Percentiles rank a stretch among this genome's conserved stretches.
These are phyloP conservation scores for Phylloscopus trochilus DNA, from an alignment of 2,113 vertebrate genomes.

Conservation along the genomic window DNA sequence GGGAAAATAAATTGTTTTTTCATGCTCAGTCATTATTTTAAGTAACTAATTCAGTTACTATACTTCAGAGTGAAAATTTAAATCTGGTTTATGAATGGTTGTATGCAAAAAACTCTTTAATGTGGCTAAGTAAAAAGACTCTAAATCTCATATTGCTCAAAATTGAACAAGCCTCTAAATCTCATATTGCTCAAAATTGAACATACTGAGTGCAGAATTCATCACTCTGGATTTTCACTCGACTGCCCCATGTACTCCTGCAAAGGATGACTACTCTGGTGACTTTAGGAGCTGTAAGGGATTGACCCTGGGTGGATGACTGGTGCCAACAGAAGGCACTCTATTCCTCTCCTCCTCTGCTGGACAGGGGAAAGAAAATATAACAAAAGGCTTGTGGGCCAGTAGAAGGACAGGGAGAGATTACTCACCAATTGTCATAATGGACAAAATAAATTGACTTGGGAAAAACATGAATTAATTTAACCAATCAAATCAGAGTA, in stretches of 20 bases:
- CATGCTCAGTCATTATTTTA: not conserved
- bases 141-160: not conserved
- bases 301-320: not conserved
- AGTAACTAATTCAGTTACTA: not conserved
- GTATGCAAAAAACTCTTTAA: not conserved
- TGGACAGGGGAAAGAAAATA: not conserved
- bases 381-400: accelerated
- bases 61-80: not conserved
- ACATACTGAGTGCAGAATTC: not conserved
- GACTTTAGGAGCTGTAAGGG: not conserved
- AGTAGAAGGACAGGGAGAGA: not conserved
- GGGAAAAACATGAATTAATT: not conserved
- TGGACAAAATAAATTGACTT: not conserved
- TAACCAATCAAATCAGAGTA: not conserved
- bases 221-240: not conserved
- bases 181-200: not conserved
- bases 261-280: not conserved
- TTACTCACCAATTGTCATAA: not conserved
- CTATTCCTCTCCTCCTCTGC: not conserved
- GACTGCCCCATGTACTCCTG: not conserved
- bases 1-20: not conserved
- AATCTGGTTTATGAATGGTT: not conserved
- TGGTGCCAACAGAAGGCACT: not conserved
- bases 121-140: not conserved
- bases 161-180: not conserved